Conservation (phyloP, 2,888 invertebrate species). For the Entomobrya multifasciata region DNA sequence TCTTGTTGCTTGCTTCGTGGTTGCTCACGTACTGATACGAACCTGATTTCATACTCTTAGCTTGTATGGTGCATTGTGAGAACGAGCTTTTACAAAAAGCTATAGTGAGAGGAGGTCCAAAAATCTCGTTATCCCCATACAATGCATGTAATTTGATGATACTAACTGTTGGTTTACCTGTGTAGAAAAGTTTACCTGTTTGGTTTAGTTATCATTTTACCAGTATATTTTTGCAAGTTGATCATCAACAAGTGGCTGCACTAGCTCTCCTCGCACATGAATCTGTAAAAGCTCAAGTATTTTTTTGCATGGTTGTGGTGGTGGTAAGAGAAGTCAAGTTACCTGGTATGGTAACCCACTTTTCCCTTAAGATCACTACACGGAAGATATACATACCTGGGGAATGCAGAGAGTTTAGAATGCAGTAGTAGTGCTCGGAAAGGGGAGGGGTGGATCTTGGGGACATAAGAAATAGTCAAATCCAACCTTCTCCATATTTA, state of each 20-base stretch:
- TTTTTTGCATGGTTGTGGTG: too few relatives aligned
- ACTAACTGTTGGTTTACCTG: too few relatives aligned
- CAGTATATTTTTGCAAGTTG: too few relatives aligned
- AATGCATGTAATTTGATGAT: too few relatives aligned
- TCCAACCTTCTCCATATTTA: conserved; percentile 49
- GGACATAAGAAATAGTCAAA: not conserved
- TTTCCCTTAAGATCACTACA: conserved; percentile 44
- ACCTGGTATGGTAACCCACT: conserved; percentile 47
- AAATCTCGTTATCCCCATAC: not conserved
- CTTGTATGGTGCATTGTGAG: not conserved
- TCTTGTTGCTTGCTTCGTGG: conserved; percentile 38
- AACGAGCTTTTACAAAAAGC: not conserved
- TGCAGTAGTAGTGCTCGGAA: conserved; percentile 14
- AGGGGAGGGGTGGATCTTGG: conserved; percentile 16
- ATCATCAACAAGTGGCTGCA: too few relatives aligned
- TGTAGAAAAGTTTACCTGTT: not conserved
- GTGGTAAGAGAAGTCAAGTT: too few relatives aligned
- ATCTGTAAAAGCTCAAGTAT: too few relatives aligned
- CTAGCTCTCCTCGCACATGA: too few relatives aligned
- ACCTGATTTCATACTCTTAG: conserved; percentile 42
- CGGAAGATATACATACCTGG: not conserved
- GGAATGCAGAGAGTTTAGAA: not conserved
- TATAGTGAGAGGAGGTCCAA: not conserved
- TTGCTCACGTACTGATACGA: conserved; percentile 62
- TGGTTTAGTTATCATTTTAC: conserved; percentile 6